These are phyloP conservation scores for Tokudaia tokunoshimensis DNA, from an alignment of 2,797 vertebrate species.

Conservation along the genomic window DNA sequence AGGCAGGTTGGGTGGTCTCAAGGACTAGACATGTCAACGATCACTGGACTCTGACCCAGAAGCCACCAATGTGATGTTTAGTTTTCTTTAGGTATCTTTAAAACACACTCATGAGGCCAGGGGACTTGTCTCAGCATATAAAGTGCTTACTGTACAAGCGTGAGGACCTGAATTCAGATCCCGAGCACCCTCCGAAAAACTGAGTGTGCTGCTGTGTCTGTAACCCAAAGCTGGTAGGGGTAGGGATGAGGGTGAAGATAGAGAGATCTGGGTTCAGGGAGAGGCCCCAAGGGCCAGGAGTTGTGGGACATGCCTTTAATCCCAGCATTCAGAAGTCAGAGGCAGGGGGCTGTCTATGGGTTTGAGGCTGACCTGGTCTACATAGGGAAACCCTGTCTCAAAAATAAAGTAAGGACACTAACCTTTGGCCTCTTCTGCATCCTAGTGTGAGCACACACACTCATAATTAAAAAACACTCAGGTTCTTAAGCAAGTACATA, in stretches of 20 bases:
- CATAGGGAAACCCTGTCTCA: neutral
- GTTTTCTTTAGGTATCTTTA: neutral
- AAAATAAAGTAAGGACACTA: neutral
- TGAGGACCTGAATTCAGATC: too few relatives aligned
- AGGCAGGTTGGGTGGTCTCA: neutral
- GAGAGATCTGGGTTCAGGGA: neutral
- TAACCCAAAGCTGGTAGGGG: neutral
- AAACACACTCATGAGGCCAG: neutral
- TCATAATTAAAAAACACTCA: neutral
- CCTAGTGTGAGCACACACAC: neutral
- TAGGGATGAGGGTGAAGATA: neutral
- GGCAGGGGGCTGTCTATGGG: neutral
- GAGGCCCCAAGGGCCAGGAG: neutral
- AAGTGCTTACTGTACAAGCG: too few relatives aligned
- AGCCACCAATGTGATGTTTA: neutral
- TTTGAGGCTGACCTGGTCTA: neutral
- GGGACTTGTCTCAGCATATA: too few relatives aligned
- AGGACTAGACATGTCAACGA: neutral
- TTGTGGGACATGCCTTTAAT: neutral
- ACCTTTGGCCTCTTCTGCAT: neutral
- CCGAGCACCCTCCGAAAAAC: neutral
- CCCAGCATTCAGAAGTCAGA: neutral
- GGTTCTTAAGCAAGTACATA: neutral
- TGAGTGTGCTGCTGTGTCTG: neutral
- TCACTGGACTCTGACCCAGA: too few relatives aligned